These are phyloP conservation scores for Heliconius ethilla DNA, from an alignment of 2,888 invertebrate species.

Conservation along the genomic window DNA sequence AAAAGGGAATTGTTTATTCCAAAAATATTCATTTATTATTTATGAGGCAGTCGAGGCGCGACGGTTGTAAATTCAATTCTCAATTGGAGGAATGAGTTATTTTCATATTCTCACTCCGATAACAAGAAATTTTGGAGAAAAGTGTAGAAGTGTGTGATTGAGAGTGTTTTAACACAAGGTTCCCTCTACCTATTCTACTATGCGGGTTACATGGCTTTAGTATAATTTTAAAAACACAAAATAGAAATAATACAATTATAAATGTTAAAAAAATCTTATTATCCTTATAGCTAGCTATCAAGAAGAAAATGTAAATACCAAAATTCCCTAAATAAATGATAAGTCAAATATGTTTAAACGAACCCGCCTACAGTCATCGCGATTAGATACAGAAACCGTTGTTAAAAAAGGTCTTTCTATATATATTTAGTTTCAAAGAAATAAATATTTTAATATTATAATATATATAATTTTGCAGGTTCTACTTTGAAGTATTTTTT, in stretches of 20 bases:
- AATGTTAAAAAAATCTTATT: not conserved
- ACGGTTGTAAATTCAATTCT: not conserved
- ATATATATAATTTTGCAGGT: not conserved
- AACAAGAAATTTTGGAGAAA: no score
- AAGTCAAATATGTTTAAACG: not conserved
- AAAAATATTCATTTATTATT: not conserved
- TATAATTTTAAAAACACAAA: no score
- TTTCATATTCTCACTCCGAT: no score
- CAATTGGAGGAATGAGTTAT: not conserved
- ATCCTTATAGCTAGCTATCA: not conserved
- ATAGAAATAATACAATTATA: not conserved
- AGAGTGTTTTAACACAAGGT: no score
- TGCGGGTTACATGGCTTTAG: no score
- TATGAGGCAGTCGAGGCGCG: not conserved
- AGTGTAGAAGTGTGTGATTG: no score
- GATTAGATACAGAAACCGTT: not conserved
- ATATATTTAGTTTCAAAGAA: not conserved
- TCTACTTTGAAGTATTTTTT: not conserved
- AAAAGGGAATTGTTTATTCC: not conserved
- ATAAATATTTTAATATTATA: not conserved
- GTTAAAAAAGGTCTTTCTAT: not conserved
- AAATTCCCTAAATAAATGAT: not conserved
- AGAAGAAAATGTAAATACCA: not conserved
- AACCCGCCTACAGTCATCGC: slow-evolving; percentile 1
- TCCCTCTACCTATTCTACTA: no score